Conservation (phyloP, 2,888 invertebrate species). For the Drosophila nr. fundita region DNA sequence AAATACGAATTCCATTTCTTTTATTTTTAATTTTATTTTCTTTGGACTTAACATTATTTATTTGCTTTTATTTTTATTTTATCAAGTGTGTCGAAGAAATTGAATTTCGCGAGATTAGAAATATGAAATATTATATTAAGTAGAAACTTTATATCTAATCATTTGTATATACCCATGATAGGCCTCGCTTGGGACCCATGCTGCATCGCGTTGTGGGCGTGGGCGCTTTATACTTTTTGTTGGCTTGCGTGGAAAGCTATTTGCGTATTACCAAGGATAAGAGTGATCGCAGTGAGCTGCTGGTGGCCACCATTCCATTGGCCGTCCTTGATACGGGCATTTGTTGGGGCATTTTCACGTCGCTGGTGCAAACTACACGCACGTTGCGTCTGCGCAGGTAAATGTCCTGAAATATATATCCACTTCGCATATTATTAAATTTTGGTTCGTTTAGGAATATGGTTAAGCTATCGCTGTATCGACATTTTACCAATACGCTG, state of each 20-base stretch:
- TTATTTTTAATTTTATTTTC: background rate
- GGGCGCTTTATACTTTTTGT: slow-evolving; percentile 92
- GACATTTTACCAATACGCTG: slow-evolving; percentile 97
- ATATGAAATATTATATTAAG: background rate
- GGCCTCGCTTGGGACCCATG: slow-evolving; percentile 94
- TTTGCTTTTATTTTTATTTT: too few species aligned
- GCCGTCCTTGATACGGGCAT: slow-evolving; percentile 94
- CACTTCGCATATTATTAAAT: background rate
- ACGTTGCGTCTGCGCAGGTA: slow-evolving; percentile 93
- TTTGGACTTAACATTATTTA: background rate
- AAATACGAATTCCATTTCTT: too few species aligned
- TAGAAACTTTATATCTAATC: background rate
- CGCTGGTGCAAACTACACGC: slow-evolving; percentile 94
- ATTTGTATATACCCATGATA: slow-evolving; percentile 72
- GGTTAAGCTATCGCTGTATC: slow-evolving; percentile 94
- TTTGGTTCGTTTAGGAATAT: slow-evolving; percentile 89
- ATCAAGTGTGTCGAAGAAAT: background rate
- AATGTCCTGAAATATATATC: background rate
- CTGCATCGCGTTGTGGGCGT: slow-evolving; percentile 94
- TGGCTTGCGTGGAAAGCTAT: slow-evolving; percentile 95
- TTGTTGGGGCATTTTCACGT: slow-evolving; percentile 97
- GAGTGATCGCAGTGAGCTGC: slow-evolving; percentile 87
- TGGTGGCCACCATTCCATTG: slow-evolving; percentile 93
- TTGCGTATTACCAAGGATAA: slow-evolving; percentile 89
- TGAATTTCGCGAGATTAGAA: background rate